A percentile compares a stretch with the other conserved stretches of the same genome.
phyloP scores from a whole-genome alignment of 1,140 invertebrate species.

The Mactra quadrangularis region DNA sequence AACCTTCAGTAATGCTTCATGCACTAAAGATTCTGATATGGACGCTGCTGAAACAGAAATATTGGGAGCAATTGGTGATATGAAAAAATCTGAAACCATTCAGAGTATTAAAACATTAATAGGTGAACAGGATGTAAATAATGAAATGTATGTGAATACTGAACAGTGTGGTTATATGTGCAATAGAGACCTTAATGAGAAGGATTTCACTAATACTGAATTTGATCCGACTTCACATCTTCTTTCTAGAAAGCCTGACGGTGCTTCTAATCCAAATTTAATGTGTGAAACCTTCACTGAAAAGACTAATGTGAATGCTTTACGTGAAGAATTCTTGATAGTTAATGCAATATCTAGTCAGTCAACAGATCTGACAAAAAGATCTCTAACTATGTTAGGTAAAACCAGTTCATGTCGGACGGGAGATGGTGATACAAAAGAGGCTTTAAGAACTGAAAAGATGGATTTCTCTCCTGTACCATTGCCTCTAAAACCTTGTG shows the following conservation, averaged over 20 bases:
- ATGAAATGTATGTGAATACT: constrained; percentile 11
- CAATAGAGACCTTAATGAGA: constrained; percentile 22
- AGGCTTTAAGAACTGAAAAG: neutral
- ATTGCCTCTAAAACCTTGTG: constrained; percentile 66
- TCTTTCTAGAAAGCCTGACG: constrained; percentile 90
- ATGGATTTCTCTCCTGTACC: constrained; percentile 59
- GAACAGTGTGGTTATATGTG: constrained; percentile 31
- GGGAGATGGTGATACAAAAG: constrained; percentile 33
- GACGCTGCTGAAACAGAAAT: constrained; percentile 38
- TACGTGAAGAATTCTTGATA: constrained; percentile 68
- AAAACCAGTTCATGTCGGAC: constrained; percentile 14
- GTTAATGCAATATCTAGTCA: constrained; percentile 70
- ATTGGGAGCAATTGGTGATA: constrained; percentile 33
- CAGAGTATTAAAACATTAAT: constrained; percentile 69
- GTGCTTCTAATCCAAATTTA: constrained; percentile 95
- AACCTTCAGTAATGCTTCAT: constrained; percentile 78
- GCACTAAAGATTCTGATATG: constrained; percentile 68
- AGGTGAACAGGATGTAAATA: constrained; percentile 42
- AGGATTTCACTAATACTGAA: constrained; percentile 12
- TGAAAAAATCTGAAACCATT: constrained; percentile 64
- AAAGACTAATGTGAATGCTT: constrained; percentile 57
- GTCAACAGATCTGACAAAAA: constrained; percentile 41
- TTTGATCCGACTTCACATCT: constrained; percentile 65
- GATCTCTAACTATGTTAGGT: constrained; percentile 21
- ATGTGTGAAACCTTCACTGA: constrained; percentile 69